These are phyloP conservation scores for Lamellibrachia luymesi DNA, from an alignment of 1,140 invertebrate species.

Conservation along the genomic window DNA sequence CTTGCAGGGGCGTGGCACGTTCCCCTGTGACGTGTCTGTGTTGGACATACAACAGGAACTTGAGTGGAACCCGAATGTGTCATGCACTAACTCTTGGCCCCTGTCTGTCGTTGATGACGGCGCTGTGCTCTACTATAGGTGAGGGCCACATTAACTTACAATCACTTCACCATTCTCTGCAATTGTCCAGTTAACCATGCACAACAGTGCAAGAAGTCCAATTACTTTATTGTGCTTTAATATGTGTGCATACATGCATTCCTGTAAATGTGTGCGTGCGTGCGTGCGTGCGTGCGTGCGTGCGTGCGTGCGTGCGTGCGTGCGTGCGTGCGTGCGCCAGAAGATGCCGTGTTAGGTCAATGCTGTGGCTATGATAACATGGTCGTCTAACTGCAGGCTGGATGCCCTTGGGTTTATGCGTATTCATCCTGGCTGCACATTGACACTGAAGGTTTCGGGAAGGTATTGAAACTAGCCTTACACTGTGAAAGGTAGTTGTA, in stretches of 20 bases:
- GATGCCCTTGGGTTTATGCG: background rate
- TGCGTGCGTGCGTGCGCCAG: background rate
- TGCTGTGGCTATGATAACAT: background rate
- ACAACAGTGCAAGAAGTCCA: too few relatives aligned
- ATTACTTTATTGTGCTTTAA: too few relatives aligned
- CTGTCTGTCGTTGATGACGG: conserved; percentile 64
- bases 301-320: background rate
- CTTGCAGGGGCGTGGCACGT: conserved; percentile 57
- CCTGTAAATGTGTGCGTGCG: background rate
- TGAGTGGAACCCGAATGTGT: conserved; percentile 62
- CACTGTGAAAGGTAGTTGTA: background rate
- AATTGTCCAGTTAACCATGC: too few relatives aligned
- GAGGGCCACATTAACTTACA: conserved; percentile 24
- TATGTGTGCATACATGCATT: background rate
- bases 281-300: background rate
- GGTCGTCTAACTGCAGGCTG: background rate
- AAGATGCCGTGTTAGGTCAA: background rate
- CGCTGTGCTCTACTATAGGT: conserved; percentile 65
- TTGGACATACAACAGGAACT: conserved; percentile 62
- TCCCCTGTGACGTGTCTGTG: conserved; percentile 64
- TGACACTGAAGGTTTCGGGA: background rate
- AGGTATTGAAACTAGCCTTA: background rate
- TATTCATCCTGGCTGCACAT: background rate
- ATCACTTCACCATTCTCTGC: background rate
- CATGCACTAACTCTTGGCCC: conserved; percentile 58